A percentile compares a stretch with the other conserved stretches of the same genome.
Conservation (phyloP, 2,888 invertebrate species). For the Rotaria socialis region DNA sequence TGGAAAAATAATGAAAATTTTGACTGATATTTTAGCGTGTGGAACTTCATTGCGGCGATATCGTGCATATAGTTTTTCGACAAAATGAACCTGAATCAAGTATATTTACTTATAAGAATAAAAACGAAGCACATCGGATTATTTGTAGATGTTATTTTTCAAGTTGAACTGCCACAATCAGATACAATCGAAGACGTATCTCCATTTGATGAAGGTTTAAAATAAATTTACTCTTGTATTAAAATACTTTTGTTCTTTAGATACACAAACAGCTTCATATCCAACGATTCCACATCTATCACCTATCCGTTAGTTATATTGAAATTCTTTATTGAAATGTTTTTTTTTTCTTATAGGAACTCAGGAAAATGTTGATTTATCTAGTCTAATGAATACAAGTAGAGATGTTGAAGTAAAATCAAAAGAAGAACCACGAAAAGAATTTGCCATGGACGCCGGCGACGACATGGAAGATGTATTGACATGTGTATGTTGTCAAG, state of each 20-base stretch:
- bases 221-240: no score
- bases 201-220: no score
- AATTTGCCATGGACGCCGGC: slow-evolving; percentile 39
- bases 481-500: slow-evolving; percentile 57
- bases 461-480: slow-evolving; percentile 55
- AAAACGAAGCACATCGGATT: not conserved
- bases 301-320: not conserved
- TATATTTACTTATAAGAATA: slow-evolving; percentile 48
- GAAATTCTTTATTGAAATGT: not conserved
- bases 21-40: slow-evolving; percentile 48
- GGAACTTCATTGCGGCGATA: slow-evolving; percentile 54
- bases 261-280: slow-evolving; percentile 9
- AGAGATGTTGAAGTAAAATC: slow-evolving; percentile 16
- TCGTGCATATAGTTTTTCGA: slow-evolving; percentile 54
- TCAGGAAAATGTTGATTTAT: not conserved
- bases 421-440: not conserved
- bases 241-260: not conserved
- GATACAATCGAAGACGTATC: no score
- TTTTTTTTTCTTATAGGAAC: not conserved
- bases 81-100: slow-evolving; percentile 51
- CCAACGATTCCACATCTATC: not conserved
- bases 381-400: not conserved
- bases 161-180: not conserved
- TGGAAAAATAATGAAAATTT: no score
- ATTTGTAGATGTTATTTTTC: slow-evolving; percentile 6